A percentile compares a stretch with the other conserved stretches of the same genome.
Evolutionary conservation across 2,888 invertebrate genomes (phyloP).

Genomic region (Ormia ochracea): DNA sequence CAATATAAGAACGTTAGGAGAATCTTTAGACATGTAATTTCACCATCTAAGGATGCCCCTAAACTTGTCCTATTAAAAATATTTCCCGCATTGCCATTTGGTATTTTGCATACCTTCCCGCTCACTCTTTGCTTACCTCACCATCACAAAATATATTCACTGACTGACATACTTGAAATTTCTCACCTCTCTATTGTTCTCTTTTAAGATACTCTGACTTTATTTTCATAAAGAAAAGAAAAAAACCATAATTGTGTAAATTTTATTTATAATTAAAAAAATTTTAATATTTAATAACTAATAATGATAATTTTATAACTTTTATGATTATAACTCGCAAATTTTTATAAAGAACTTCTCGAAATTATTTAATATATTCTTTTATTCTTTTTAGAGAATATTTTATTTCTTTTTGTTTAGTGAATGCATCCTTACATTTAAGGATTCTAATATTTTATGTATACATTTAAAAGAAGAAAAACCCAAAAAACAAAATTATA

Average conservation of each 20-base stretch:
- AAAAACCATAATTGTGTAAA: slow-evolving; percentile 7
- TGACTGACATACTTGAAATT: background rate
- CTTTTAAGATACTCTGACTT: slow-evolving; percentile 41
- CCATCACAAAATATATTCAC: background rate
- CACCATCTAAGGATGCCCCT: background rate
- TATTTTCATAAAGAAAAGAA: slow-evolving; percentile 20
- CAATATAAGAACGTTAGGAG: too few species aligned
- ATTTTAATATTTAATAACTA: background rate
- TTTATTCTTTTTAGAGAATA: background rate
- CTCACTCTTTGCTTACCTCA: too few species aligned
- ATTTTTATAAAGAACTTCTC: slow-evolving; percentile 5
- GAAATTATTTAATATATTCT: slow-evolving; percentile 7
- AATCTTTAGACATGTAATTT: too few species aligned
- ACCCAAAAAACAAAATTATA: too few species aligned
- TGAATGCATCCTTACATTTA: slow-evolving; percentile 62
- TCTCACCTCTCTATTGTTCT: background rate
- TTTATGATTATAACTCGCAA: slow-evolving; percentile 44
- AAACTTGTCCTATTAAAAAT: slow-evolving; percentile 31
- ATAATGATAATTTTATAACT: background rate
- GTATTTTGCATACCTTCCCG: background rate
- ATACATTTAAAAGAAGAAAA: background rate
- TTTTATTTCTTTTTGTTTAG: slow-evolving; percentile 46
- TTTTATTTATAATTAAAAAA: background rate
- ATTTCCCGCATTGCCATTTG: slow-evolving; percentile 54
- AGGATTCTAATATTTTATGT: slow-evolving; percentile 49